Conservation (phyloP, 2,113 vertebrate genomes). For the Anolis sagrei region DNA sequence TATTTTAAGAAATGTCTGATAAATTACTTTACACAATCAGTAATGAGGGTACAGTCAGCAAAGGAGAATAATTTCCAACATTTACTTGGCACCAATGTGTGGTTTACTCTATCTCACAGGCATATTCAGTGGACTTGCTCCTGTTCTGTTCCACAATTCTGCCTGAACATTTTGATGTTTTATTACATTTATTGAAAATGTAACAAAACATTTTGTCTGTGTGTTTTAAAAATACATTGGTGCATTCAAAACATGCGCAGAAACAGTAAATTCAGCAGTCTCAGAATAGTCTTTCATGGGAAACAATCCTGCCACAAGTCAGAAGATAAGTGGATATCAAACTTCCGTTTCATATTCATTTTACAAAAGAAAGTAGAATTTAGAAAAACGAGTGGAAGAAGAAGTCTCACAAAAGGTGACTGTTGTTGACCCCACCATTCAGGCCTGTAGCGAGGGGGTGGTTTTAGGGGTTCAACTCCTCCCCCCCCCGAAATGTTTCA, state of each 20-base stretch:
- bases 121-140: constrained; percentile 67
- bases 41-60: constrained; percentile 88
- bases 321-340: background rate
- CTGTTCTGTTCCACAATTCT: constrained; percentile 71
- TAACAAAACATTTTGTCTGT: too few relatives aligned
- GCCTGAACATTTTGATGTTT: constrained; percentile 51
- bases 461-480: too few relatives aligned
- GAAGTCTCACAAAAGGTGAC: too few relatives aligned
- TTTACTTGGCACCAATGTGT: constrained; percentile 78
- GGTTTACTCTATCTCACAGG: constrained; percentile 73
- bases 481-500: too few relatives aligned
- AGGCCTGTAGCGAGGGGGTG: too few relatives aligned
- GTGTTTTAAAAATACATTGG: background rate
- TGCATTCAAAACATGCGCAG: too few relatives aligned
- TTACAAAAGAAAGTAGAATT: background rate
- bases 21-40: constrained; percentile 85
- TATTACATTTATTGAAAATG: background rate
- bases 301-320: background rate
- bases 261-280: background rate
- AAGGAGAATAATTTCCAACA: constrained; percentile 84
- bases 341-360: background rate
- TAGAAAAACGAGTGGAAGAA: background rate
- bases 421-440: too few relatives aligned
- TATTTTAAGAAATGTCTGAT: constrained; percentile 92
- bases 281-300: background rate